These are phyloP conservation scores for Oryzias sinensis DNA, from an alignment of 2,797 vertebrate species.

Conservation along the genomic window DNA sequence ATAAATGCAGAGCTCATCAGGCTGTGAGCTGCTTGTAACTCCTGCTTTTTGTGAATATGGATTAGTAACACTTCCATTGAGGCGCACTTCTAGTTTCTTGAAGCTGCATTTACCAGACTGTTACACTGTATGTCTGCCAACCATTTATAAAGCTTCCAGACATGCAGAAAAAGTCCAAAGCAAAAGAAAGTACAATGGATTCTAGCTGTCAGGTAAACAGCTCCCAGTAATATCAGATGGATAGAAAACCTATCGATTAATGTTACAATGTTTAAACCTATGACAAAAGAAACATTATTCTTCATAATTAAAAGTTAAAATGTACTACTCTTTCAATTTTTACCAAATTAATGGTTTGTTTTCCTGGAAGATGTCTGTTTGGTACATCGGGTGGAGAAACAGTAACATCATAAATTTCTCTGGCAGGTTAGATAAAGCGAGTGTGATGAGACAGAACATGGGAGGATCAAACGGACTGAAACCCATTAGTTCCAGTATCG, in stretches of 20 bases:
- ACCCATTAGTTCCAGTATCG: constrained; percentile 54
- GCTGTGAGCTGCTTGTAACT: constrained; percentile 14
- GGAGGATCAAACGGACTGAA: constrained; percentile 51
- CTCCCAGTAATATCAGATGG: constrained; percentile 22
- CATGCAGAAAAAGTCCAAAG: constrained; percentile 30
- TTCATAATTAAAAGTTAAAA: constrained; percentile 68
- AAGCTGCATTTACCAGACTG: constrained; percentile 56
- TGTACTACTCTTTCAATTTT: constrained; percentile 65
- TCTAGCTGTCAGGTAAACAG: constrained; percentile 35
- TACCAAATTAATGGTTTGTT: constrained; percentile 74
- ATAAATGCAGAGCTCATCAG: constrained; percentile 7
- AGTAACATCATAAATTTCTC: constrained; percentile 59
- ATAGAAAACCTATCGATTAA: constrained; percentile 30
- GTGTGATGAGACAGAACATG: constrained; percentile 60
- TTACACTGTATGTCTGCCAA: constrained; percentile 56
- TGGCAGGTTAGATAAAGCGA: constrained; percentile 58
- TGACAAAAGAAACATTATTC: constrained; percentile 46
- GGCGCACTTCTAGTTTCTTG: constrained; percentile 50
- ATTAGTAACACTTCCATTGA: constrained; percentile 51
- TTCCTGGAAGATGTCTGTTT: constrained; percentile 65
- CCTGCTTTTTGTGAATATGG: constrained; percentile 5
- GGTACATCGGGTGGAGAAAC: constrained; percentile 43
- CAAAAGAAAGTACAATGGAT: constrained; percentile 31
- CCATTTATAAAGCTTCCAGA: constrained; percentile 16
- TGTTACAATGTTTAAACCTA: constrained; percentile 36